These are phyloP conservation scores for Caenorhabditis elegans DNA, from an alignment of 1,140 invertebrate genomes.

Conservation along the genomic window WBcel235 BX284605.5:11340001-11340500, in stretches of 20 bases:
- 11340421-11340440: background rate
- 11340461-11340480: background rate
- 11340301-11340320: background rate
- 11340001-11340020: background rate
- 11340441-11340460: no score
- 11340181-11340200: no score
- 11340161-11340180: no score
- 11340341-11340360: background rate
- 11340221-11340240: conserved; percentile 33
- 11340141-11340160: no score
- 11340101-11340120: no score
- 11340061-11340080: conserved; percentile 27
- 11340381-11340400: conserved; percentile 21
- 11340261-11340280: background rate
- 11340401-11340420: conserved; percentile 19
- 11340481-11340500: background rate
- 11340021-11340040: background rate
- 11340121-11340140: no score
- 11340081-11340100: background rate
- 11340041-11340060: conserved; percentile 5
- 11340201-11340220: background rate
- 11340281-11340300: background rate
- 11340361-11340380: conserved; percentile 2
- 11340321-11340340: background rate
- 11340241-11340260: conserved; percentile 28